Conservation (phyloP, 64 coral and sea anemone species). For the Stylophora pistillata region DNA sequence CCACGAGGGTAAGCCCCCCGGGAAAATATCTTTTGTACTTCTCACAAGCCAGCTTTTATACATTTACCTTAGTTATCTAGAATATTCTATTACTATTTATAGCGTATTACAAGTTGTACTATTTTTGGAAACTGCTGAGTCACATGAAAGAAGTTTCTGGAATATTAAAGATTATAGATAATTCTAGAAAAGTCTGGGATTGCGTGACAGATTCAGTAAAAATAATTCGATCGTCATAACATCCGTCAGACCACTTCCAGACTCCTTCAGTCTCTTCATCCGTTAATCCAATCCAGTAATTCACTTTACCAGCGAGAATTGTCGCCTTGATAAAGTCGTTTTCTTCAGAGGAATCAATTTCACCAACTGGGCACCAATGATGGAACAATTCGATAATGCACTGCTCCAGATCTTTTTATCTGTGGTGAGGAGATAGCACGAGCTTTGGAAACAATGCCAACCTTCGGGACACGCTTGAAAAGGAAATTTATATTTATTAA, state of each 20-base stretch:
- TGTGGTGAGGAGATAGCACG: not conserved
- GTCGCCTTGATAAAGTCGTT: not conserved
- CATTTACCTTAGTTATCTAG: too few species aligned
- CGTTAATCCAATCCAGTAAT: constrained; percentile 13
- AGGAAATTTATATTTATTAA: not conserved
- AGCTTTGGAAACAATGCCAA: not conserved
- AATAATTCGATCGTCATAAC: too few species aligned
- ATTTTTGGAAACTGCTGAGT: too few species aligned
- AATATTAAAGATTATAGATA: too few species aligned
- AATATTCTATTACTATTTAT: too few species aligned
- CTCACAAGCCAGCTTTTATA: too few species aligned
- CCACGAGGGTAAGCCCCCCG: too few species aligned
- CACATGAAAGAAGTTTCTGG: too few species aligned
- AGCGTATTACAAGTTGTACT: too few species aligned
- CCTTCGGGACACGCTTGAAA: not conserved
- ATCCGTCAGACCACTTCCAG: constrained; percentile 10
- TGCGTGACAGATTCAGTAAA: too few species aligned
- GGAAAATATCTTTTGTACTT: too few species aligned
- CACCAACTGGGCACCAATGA: not conserved
- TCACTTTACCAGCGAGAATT: not conserved
- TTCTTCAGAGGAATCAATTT: constrained; percentile 8
- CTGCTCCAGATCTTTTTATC: not conserved
- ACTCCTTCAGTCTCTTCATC: not conserved
- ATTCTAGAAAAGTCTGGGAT: too few species aligned
- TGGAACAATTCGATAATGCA: not conserved